phyloP scores from a whole-genome alignment of 2,113 vertebrate genomes.

The Numenius arquata region DNA sequence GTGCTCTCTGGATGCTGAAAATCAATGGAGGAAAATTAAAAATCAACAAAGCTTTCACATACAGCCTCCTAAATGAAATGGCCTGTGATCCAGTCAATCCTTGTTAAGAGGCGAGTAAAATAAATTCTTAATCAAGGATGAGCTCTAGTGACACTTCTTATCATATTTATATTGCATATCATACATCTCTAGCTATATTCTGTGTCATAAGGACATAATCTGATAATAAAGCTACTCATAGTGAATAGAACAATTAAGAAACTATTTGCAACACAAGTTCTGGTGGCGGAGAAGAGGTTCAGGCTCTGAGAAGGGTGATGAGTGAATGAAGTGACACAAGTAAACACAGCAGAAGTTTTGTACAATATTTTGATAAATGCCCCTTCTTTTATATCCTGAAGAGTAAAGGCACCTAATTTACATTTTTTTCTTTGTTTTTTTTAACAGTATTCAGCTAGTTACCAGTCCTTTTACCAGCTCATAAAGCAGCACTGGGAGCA shows the following conservation, averaged over 20 bases:
- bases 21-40: slow-evolving; percentile 75
- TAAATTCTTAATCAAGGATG: slow-evolving; percentile 68
- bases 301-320: not conserved
- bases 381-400: not conserved
- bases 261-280: not conserved
- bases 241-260: not conserved
- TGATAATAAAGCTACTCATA: not conserved
- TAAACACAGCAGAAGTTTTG: not conserved
- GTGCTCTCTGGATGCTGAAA: slow-evolving; percentile 71
- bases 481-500: not conserved
- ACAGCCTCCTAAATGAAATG: slow-evolving; percentile 66
- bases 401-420: not conserved
- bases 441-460: not conserved
- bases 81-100: slow-evolving; percentile 62
- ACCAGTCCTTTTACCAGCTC: not conserved
- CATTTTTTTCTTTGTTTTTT: not conserved
- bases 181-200: not conserved
- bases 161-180: not conserved
- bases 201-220: not conserved
- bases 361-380: not conserved
- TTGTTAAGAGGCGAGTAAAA: slow-evolving; percentile 58
- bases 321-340: not conserved
- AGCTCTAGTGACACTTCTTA: slow-evolving; percentile 32
- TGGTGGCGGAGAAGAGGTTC: not conserved
- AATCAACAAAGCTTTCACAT: slow-evolving; percentile 71